A percentile compares a stretch with the other conserved stretches of the same genome.
Conservation (phyloP, 2,888 invertebrate species). For the Tinea semifulvella region DNA sequence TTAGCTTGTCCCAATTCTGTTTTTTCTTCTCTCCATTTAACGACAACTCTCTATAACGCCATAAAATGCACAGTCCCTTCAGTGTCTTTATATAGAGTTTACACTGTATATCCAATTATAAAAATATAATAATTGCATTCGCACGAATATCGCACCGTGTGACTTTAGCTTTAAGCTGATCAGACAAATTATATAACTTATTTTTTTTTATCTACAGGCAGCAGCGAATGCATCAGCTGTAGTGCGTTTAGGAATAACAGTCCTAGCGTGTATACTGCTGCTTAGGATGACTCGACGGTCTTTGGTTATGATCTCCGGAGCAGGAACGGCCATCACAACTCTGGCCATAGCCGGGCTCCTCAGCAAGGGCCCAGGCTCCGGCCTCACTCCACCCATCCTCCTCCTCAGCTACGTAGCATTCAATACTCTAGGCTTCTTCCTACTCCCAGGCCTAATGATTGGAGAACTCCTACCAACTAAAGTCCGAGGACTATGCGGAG, state of each 20-base stretch:
- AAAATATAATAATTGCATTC: no score
- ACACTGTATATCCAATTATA: no score
- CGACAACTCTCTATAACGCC: no score
- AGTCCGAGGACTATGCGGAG: conserved; percentile 77
- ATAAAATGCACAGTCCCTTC: no score
- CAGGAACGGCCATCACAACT: conserved; percentile 72
- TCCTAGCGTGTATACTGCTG: conserved; percentile 72
- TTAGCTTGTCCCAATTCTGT: no score
- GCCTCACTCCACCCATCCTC: conserved; percentile 35
- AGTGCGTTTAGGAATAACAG: conserved; percentile 71
- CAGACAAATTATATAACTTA: conserved; percentile 2
- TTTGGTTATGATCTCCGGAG: conserved; percentile 72
- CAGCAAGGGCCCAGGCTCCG: conserved; percentile 32
- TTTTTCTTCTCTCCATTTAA: no score
- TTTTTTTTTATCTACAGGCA: conserved; percentile 26
- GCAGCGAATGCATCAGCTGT: conserved; percentile 77
- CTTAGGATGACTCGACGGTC: conserved; percentile 71
- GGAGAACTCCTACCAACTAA: conserved; percentile 79
- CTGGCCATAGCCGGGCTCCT: conserved; percentile 59
- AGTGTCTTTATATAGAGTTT: no score
- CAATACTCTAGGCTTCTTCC: conserved; percentile 78
- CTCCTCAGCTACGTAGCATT: conserved; percentile 76
- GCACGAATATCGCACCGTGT: no score
- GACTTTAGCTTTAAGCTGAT: no score
- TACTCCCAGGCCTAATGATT: conserved; percentile 78